These are phyloP conservation scores for Eurytoma adleriae DNA, from an alignment of 2,888 invertebrate genomes.

Conservation along the genomic window DNA sequence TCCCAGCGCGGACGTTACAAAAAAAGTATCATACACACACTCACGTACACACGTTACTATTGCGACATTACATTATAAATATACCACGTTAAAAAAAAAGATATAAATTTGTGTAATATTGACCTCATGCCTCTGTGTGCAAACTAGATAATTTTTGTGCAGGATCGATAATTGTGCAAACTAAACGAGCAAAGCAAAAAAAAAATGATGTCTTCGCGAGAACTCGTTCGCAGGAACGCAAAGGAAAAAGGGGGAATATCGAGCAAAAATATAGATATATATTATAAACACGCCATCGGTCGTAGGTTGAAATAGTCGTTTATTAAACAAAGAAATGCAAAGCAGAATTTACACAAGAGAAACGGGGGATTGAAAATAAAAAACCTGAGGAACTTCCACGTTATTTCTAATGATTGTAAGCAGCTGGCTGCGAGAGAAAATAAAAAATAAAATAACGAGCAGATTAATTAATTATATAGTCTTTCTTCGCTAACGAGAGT, in stretches of 20 bases:
- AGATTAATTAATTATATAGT: conserved; percentile 64
- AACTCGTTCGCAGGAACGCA: not conserved
- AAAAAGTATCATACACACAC: conserved; percentile 3
- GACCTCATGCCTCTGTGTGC: conserved; percentile 52
- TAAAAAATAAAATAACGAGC: conserved; percentile 44
- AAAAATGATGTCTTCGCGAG: not conserved
- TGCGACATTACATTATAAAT: conserved; percentile 26
- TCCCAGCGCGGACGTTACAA: conserved; percentile 12
- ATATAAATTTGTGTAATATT: conserved; percentile 51
- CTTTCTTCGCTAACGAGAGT: conserved; percentile 70
- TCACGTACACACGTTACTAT: too few relatives aligned
- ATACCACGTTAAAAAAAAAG: conserved; percentile 20
- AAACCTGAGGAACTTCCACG: conserved; percentile 50
- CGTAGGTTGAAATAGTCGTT: conserved; percentile 42
- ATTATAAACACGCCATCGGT: conserved; percentile 25
- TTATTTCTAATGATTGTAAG: conserved; percentile 59
- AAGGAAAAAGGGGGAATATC: too few relatives aligned
- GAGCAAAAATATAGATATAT: not conserved
- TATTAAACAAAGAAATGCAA: conserved; percentile 20
- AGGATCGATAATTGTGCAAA: conserved; percentile 18
- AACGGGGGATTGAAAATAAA: not conserved
- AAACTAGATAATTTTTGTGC: conserved; percentile 29
- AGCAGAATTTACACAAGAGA: not conserved
- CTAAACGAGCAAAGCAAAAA: not conserved
- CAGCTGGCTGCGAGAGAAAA: conserved; percentile 71